A percentile compares a stretch with the other conserved stretches of the same genome.
These are phyloP conservation scores for Fragum fragum DNA, from an alignment of 2,888 invertebrate species.

Conservation along the genomic window DNA sequence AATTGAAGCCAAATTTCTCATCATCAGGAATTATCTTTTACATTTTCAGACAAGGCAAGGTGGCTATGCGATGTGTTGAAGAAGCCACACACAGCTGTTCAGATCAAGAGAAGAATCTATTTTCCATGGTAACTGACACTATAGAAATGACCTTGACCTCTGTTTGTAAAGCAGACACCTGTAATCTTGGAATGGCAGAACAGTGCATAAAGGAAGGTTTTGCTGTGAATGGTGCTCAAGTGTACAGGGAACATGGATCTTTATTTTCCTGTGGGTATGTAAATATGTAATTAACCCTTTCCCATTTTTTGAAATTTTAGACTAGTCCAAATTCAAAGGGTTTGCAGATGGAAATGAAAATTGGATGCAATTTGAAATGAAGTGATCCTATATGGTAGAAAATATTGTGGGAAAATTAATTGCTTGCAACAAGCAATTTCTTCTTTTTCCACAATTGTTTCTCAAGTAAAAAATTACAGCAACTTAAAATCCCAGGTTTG, in stretches of 20 bases:
- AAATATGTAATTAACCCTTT: neutral
- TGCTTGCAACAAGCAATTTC: too few species aligned
- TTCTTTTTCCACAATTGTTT: too few species aligned
- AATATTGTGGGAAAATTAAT: too few species aligned
- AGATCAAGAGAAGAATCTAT: slow-evolving; percentile 33
- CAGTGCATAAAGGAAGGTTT: slow-evolving; percentile 46
- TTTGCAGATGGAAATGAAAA: too few species aligned
- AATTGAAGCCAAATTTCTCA: too few species aligned
- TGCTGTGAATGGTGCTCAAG: neutral
- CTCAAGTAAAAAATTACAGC: too few species aligned
- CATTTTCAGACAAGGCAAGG: slow-evolving; percentile 58
- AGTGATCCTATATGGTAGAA: too few species aligned
- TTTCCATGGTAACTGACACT: slow-evolving; percentile 43
- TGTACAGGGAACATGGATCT: slow-evolving; percentile 48
- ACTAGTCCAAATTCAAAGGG: too few species aligned
- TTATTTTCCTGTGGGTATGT: slow-evolving; percentile 48
- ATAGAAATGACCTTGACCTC: slow-evolving; percentile 30
- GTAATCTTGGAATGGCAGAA: slow-evolving; percentile 61
- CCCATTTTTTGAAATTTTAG: too few species aligned
- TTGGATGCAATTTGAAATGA: too few species aligned
- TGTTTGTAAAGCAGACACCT: slow-evolving; percentile 44
- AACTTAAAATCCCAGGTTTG: too few species aligned
- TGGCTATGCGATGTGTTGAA: slow-evolving; percentile 41
- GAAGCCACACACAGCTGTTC: slow-evolving; percentile 48
- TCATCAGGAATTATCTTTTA: too few species aligned